phyloP scores from a whole-genome alignment of 2,797 vertebrate species.

The Sebastes matsubarae region DNA sequence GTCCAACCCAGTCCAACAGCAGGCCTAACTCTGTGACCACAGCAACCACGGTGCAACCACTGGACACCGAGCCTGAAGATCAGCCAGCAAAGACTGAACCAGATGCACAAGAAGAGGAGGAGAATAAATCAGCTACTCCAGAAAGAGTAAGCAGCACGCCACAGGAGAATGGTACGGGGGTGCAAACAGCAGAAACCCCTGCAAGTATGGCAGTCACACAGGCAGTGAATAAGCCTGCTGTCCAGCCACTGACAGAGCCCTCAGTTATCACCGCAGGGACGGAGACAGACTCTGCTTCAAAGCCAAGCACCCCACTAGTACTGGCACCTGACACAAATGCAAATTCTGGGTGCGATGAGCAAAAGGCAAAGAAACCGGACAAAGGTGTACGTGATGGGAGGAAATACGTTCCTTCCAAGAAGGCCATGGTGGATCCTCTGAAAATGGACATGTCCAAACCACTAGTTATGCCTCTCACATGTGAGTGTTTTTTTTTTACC shows the following conservation, averaged over 20 bases:
- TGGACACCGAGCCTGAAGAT: slow-evolving; percentile 6
- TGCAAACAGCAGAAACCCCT: slow-evolving; percentile 18
- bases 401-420: slow-evolving; percentile 80
- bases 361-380: slow-evolving; percentile 40
- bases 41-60: slow-evolving; percentile 7
- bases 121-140: background rate
- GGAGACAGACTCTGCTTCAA: slow-evolving; percentile 11
- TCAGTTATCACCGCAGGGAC: background rate
- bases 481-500: slow-evolving; percentile 66
- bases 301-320: slow-evolving; percentile 1
- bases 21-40: slow-evolving; percentile 30
- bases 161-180: slow-evolving; percentile 5
- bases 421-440: slow-evolving; percentile 81
- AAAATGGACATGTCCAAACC: slow-evolving; percentile 82
- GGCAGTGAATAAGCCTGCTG: background rate
- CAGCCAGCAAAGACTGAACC: slow-evolving; percentile 27
- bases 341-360: background rate
- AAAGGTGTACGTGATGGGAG: slow-evolving; percentile 34
- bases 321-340: background rate
- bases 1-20: slow-evolving; percentile 22
- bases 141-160: background rate
- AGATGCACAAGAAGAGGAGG: background rate
- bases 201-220: background rate
- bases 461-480: slow-evolving; percentile 70
- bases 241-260: background rate